Conservation (phyloP, 2,888 invertebrate species). For the Linnaemya vulpina region DNA sequence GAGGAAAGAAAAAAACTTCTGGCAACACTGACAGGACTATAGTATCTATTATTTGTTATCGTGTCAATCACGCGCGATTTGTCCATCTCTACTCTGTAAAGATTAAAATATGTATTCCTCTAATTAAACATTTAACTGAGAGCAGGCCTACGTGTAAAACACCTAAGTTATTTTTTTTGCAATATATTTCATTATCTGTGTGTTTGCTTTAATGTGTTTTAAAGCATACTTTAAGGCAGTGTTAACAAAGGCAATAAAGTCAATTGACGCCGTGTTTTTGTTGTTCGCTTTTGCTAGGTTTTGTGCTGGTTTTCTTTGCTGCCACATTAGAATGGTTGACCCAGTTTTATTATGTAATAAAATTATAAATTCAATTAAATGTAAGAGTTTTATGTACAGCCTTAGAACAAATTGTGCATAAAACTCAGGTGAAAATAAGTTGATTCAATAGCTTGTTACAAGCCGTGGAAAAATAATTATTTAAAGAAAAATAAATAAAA, state of each 20-base stretch:
- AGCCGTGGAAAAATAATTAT: no score
- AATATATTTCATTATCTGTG: not conserved
- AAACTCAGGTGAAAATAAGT: not conserved
- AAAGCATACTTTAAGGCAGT: conserved; percentile 52
- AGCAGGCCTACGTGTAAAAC: not conserved
- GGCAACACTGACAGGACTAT: no score
- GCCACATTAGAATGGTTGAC: conserved; percentile 28
- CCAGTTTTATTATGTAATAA: conserved; percentile 23
- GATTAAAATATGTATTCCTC: conserved; percentile 1
- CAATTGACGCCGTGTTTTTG: conserved; percentile 44
- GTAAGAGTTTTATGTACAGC: not conserved
- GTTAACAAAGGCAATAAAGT: conserved; percentile 45
- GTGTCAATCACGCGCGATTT: not conserved
- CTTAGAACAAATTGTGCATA: not conserved
- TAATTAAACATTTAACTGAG: conserved; percentile 10
- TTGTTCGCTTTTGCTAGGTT: not conserved
- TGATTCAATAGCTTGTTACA: not conserved
- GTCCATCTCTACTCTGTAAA: not conserved
- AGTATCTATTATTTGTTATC: no score
- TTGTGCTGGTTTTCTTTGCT: conserved; percentile 40
- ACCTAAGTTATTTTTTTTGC: conserved; percentile 7
- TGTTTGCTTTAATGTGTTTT: not conserved
- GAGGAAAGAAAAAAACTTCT: no score
- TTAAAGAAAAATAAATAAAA: not conserved
- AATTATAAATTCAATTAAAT: conserved; percentile 35